Conservation (phyloP, 92 coral and sea anemone genomes). For the Ricordea florida region DNA sequence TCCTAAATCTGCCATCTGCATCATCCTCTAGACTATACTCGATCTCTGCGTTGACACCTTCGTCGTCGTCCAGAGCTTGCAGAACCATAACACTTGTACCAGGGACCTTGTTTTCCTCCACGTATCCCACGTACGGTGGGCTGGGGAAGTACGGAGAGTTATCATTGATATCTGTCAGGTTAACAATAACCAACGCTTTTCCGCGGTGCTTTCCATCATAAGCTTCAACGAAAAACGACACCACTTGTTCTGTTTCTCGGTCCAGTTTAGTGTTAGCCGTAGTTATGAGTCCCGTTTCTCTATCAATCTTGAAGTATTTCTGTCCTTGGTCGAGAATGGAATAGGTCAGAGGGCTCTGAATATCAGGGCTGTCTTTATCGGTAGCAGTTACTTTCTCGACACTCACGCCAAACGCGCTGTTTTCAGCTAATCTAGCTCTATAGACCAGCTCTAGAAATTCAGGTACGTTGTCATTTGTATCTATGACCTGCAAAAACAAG, state of each 20-base stretch:
- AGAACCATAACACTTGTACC: conserved; percentile 85
- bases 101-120: conserved; percentile 53
- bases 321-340: conserved; percentile 48
- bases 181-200: conserved; percentile 63
- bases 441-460: conserved; percentile 63
- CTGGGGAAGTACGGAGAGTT: conserved; percentile 78
- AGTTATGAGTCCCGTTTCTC: conserved; percentile 55
- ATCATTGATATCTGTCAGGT: conserved; percentile 74
- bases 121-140: conserved; percentile 78
- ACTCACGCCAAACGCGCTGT: conserved; percentile 29
- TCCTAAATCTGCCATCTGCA: conserved; percentile 66
- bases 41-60: conserved; percentile 68
- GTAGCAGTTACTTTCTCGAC: conserved; percentile 68
- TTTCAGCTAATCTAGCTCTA: conserved; percentile 52
- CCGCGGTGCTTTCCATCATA: conserved; percentile 71
- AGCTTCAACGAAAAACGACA: conserved; percentile 73
- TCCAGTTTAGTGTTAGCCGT: conserved; percentile 74
- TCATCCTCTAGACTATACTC: conserved; percentile 63
- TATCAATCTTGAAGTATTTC: conserved; percentile 52
- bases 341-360: conserved; percentile 37
- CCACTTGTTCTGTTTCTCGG: conserved; percentile 57
- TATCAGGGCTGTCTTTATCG: conserved; percentile 68
- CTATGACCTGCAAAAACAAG: conserved; percentile 51
- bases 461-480: conserved; percentile 82
- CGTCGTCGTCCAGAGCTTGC: conserved; percentile 83